Evolutionary conservation across 2,888 invertebrate genomes (phyloP), one percentile per base, ranked within the genome.

Genomic region (Ceramica pisi): DNA sequence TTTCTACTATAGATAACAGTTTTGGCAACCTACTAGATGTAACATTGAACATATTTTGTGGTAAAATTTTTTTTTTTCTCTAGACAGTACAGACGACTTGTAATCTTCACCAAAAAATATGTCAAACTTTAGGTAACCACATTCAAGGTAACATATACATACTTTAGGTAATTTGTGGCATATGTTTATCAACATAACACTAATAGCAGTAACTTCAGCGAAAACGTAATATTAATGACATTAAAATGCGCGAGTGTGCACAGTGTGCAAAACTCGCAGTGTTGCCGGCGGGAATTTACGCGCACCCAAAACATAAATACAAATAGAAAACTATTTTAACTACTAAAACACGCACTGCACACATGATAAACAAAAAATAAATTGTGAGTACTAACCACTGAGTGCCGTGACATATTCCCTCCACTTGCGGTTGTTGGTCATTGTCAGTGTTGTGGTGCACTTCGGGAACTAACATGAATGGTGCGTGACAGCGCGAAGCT

Each of bases 321-420:
- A 35, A 75, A 74, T 50, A 74, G n/a, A 73, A 64, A 73, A 72
- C 71, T 64, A 76, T 81, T 75, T 68, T 26, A n/a, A n/a, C n/a
- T n/a, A n/a, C n/a, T n/a, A 59, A 71, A 83, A 72, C 38, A 65
- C 72, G 57, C 71, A 80, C 62, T 56, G 23, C 35, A 66, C 64
- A 82, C 83, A 83, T 85, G 81, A 82, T 79, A 87, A 82, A 83
- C 82, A 84, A 86, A 87, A 86, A 86, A 87, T 87, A 87, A 87
- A 86, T 84, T 78, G 31, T 83, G 94, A 95, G 90, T 83, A 94
- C 95, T 90, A 88, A 96, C 95, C 95, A 90, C 95, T 95, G 91
- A 96, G 92, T 82, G 95, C 95, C 70, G 95, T 92, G 84, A 93
- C 92, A 91, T 95, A 96, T 90, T 96, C 95, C 87, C 95, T 94